Percentiles rank a stretch among this genome's conserved stretches.
Conservation (phyloP, 2,797 vertebrate genomes). For the Crypturellus tataupa region DNA sequence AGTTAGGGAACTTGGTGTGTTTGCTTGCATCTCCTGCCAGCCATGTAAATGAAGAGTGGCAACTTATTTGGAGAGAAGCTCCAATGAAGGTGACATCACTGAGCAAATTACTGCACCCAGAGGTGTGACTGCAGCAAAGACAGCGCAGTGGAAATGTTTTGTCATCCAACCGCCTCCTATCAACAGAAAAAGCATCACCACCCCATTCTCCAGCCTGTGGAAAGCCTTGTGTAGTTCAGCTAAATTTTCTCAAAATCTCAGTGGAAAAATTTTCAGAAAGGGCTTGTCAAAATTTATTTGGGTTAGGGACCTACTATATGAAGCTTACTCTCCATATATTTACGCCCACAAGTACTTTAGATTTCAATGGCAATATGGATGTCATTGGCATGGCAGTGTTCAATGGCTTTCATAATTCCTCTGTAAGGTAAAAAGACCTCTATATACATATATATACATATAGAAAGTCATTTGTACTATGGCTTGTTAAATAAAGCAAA, state of each 20-base stretch:
- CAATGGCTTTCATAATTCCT: background rate
- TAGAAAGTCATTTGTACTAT: background rate
- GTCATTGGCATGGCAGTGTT: background rate
- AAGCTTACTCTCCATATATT: background rate
- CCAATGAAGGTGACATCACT: background rate
- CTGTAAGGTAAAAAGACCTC: background rate
- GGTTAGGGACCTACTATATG: background rate
- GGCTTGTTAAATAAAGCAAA: constrained; percentile 50
- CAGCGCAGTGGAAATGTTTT: rapidly evolving
- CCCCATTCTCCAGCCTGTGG: background rate
- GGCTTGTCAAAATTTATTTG: rapidly evolving
- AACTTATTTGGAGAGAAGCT: background rate
- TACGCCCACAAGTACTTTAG: background rate
- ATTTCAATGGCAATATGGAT: background rate
- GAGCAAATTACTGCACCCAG: background rate
- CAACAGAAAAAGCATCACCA: background rate
- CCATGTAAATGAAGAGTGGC: background rate
- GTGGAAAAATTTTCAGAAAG: background rate
- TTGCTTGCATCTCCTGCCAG: background rate
- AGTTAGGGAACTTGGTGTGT: background rate
- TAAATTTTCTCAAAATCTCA: background rate
- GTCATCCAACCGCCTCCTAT: background rate
- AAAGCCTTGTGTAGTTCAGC: background rate
- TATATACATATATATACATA: no score
- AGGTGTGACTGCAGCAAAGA: background rate